Base-by-base conservation (phyloP, 2,888 invertebrate species). In the Hedya salicella region DNA sequence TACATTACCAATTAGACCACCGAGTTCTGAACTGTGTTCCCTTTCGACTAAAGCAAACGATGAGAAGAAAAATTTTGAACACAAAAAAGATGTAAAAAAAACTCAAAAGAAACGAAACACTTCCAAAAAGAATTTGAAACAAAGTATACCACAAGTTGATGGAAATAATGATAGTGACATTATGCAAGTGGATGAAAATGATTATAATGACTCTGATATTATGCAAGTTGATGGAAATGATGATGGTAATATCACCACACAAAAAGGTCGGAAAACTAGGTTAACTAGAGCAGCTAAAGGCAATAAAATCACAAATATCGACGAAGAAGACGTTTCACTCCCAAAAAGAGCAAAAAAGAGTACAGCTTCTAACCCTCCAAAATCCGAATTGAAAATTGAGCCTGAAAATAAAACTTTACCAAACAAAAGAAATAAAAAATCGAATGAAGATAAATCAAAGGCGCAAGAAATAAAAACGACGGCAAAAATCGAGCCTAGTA, bases 1-100 rank as follows among this genome's bases (percentile, higher is more conserved):
- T 75, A 95, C 97, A 1, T 89, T 96, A 62, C 95, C 96, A 0
- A 82, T 97, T 67, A 95, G 95, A 82, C 95, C 96, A 30, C 92
- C 93, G 3, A 86, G 84, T 62, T 93, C 93, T 57, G 95, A 96
- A 75, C 86, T 96, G 54, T 94, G 94, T 81, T 94, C 94, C 8
- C 82, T 95, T 44, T 93, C 94, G 68, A 88, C 89, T 61, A 93
- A 89, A 77, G 53, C 75, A 36, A 86, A 83, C 78, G 76, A 83
- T 48, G 71, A 77, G 65, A 81, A 77, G 65, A 81, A 69, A 56
- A 60, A 62, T 39, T 9, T 3, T 14, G 60, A 59, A 67, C 62
- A 68, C n/a, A 72, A 73, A 62, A 61, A 59, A 13, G 40, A 59
- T 16, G 48, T 59, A 13, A 77, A 74, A 25, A 61, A 69, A 68